These are phyloP conservation scores for Brenthis ino DNA, from an alignment of 2,888 invertebrate species.

Conservation along the genomic window DNA sequence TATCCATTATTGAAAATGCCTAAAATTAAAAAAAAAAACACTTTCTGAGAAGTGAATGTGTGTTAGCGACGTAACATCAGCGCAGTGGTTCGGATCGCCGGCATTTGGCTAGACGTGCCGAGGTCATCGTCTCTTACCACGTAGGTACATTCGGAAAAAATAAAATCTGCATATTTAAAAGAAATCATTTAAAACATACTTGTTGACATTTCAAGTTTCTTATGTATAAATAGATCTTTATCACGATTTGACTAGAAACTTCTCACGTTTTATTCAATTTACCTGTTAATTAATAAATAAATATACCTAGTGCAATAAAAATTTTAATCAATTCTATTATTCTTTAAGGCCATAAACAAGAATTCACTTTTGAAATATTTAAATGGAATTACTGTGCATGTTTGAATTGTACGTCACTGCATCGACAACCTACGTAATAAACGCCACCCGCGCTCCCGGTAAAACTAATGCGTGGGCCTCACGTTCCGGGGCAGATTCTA, in stretches of 20 bases:
- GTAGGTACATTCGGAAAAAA: constrained; percentile 50
- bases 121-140: constrained; percentile 69
- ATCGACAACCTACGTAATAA: constrained; percentile 18
- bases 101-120: constrained; percentile 77
- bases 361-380: neutral
- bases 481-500: constrained; percentile 15
- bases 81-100: constrained; percentile 47
- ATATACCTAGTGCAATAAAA: no score
- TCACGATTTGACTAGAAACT: no score
- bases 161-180: constrained; percentile 5
- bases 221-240: no score
- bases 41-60: constrained; percentile 33
- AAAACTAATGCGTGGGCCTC: constrained; percentile 11
- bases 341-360: no score
- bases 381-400: neutral
- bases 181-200: no score
- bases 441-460: constrained; percentile 12
- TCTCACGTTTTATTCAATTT: no score
- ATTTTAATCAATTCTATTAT: no score
- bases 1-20: constrained; percentile 1
- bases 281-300: no score
- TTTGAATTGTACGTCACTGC: constrained; percentile 14
- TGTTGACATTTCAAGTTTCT: no score
- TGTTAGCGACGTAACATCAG: constrained; percentile 40
- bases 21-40: constrained; percentile 7